Evolutionary conservation across 1,140 invertebrate genomes (phyloP).

Genomic region (Teleopsis dalmanni): DNA sequence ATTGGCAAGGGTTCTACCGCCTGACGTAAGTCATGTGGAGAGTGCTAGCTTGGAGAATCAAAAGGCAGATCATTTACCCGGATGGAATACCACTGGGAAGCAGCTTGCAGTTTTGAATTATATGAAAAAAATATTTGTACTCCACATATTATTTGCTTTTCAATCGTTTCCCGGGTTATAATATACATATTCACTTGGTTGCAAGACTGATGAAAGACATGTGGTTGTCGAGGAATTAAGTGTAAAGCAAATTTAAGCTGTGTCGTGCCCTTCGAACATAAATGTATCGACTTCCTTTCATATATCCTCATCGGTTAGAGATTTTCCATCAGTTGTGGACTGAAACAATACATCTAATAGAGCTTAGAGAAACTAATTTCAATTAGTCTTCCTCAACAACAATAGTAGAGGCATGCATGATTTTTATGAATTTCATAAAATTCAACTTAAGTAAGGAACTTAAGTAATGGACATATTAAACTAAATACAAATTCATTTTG

Average conservation of each 20-base stretch:
- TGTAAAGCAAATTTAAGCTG: constrained; percentile 13
- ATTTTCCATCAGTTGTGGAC: constrained; percentile 48
- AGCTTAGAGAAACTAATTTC: constrained; percentile 46
- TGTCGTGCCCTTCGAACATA: constrained; percentile 56
- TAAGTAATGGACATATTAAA: constrained; percentile 21
- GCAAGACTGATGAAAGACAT: too few relatives aligned
- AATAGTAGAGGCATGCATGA: constrained; percentile 32
- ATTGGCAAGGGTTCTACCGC: too few relatives aligned
- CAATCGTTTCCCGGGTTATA: too few relatives aligned
- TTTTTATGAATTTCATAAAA: constrained; percentile 24
- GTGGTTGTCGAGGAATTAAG: constrained; percentile 10
- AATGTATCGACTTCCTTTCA: constrained; percentile 64
- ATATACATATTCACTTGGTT: too few relatives aligned
- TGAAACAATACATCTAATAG: constrained; percentile 68
- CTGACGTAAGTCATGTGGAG: too few relatives aligned
- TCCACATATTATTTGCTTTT: too few relatives aligned
- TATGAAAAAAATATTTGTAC: too few relatives aligned
- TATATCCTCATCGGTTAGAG: constrained; percentile 55
- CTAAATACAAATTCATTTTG: constrained; percentile 25
- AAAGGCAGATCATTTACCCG: too few relatives aligned
- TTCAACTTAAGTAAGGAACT: too few relatives aligned
- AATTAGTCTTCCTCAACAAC: constrained; percentile 23
- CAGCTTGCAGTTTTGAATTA: too few relatives aligned
- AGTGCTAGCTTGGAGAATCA: too few relatives aligned
- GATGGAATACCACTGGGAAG: too few relatives aligned